Evolutionary conservation across 2,113 vertebrate species (phyloP), one percentile per base, ranked within the genome.

Genomic region (Alces alces): DNA sequence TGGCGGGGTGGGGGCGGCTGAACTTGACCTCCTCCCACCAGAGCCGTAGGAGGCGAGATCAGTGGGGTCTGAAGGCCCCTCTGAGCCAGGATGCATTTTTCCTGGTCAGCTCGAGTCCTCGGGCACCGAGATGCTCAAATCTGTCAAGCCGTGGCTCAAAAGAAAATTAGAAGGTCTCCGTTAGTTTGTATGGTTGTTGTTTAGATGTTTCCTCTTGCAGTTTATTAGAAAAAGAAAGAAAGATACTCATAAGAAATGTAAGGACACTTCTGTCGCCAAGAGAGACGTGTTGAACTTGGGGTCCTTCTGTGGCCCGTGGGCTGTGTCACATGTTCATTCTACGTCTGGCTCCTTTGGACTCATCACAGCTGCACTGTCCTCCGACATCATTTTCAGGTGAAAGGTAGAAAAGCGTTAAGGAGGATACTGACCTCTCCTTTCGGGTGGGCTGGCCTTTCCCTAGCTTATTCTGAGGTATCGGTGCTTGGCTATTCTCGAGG

Each of bases 41-140:
- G 9, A 58, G 47, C 17, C 7, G 0, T 7, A 39, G 52, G n/a
- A 28, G 16, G 28, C 30, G 3, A 19, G 0, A 15, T 6, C 45
- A 16, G 45, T 21, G 76, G 43, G 43, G 5, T 7, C 79, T 12
- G 50, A 64, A 80, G 57, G 52, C n/a, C 52, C 1, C 28, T 13
- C 13, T 27, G 33, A 19, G 25, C 19, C 15, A 4, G 58, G 1
- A 10, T 1, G 2, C 2, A 0, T 47, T 3, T 39, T 76, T 47
- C 52, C 7, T 27, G 47, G 70, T 28, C n/a, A 5, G 9, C 14
- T n/a, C 11, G 45, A 15, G 11, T 70, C 50, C 91, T 54, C 0
- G 4, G 57, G 27, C 21, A 43, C 50, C 9, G 23, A 73, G 17
- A n/a, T 25, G 43, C 60, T 52, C 55, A 8, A 17, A 87, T 96